Evolutionary conservation across 2,888 invertebrate genomes (phyloP), one percentile per base, ranked within the genome.

Genomic region (Eueremaeus valkanovi): DNA sequence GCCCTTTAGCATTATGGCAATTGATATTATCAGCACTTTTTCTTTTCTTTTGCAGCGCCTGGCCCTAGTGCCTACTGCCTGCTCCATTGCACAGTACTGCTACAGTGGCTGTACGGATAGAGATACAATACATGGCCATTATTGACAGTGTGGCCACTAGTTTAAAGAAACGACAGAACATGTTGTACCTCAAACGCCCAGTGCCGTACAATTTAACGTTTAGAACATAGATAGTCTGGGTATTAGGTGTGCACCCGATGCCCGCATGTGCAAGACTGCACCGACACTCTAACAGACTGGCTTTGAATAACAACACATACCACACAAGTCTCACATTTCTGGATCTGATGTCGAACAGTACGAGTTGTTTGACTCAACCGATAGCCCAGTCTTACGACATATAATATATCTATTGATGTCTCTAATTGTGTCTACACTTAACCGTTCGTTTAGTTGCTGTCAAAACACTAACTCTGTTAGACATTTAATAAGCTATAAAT

Each of bases 281-380:
- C 58, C 29, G 58, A 58, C 58, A 58, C 58, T 58, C 29, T 29
- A 29, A n/a, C n/a, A 29, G 58, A 58, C 29, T 58, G 58, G 58
- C 58, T 58, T 58, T 58, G 29, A 31, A 58, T 58, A 58, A 58
- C 58, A 58, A 58, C 58, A 58, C 55, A 55, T 5, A 16, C 11
- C 55, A n/a, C 55, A 55, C 29, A 58, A 58, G 58, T 31, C 58
- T 58, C 58, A 58, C 58, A 58, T 29, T 58, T 58, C 16, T 29
- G 58, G 58, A 58, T 58, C 16, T 31, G 58, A 58, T 58, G 29
- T 3, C 24, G 29, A 29, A 58, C 8, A 13, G 55, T 55, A 55
- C 55, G 27, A 45, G 11, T 45, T 6, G 27, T n/a, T n/a, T 9
- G 18, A 29, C 29, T n/a, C n/a, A n/a, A n/a, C n/a, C n/a, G n/a